phyloP scores from a whole-genome alignment of 2,113 vertebrate species.

The Eptesicus fuscus region DNA sequence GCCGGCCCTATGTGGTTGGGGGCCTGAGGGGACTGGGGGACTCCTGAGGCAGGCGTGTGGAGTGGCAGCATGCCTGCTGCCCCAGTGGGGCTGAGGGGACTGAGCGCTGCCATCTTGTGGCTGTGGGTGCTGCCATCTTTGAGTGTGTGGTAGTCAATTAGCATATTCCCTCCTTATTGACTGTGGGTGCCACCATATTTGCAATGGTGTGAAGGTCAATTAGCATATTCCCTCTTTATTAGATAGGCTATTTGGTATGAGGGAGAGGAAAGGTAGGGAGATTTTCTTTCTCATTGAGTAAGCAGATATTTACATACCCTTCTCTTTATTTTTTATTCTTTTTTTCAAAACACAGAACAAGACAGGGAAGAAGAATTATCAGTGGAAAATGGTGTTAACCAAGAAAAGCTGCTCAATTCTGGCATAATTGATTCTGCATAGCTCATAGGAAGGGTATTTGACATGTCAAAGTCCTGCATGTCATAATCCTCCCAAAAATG shows the following conservation, averaged over 20 bases:
- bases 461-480: background rate
- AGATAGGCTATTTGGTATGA: background rate
- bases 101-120: no score
- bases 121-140: no score
- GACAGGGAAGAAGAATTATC: background rate
- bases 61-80: no score
- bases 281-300: background rate
- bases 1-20: no score
- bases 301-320: background rate
- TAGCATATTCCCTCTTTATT: no score
- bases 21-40: no score
- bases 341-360: background rate
- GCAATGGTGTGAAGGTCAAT: fast-evolving
- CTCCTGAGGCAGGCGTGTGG: no score
- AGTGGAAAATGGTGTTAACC: background rate
- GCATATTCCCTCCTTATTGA: no score
- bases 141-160: no score
- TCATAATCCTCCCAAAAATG: background rate
- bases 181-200: no score
- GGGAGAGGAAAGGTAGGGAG: background rate
- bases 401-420: background rate
- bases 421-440: background rate
- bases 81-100: no score
- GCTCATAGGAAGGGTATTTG: background rate
- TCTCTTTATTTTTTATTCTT: background rate